Base-by-base conservation (phyloP, 2,113 vertebrate species). In the Percopsis transmontana region DNA sequence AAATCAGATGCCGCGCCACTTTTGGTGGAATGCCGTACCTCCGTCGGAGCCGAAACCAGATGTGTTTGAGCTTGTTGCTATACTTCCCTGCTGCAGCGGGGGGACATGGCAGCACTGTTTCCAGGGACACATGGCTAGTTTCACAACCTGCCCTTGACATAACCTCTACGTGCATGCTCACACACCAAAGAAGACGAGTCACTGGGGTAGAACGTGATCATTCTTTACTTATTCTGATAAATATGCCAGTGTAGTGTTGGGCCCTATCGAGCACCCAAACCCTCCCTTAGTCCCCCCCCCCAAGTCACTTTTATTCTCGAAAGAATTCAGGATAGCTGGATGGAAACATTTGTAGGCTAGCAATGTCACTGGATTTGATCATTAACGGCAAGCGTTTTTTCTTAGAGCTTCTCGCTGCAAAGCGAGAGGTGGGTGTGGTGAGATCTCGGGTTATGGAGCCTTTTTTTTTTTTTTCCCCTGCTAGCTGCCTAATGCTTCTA, bases 401-500 rank as follows among this genome's bases (percentile, higher is more conserved):
- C 68, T 71, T 70, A 51, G 74, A 52, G 59, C 57, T 61, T 83
- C 70, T 79, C 44, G 50, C 62, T 41, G 61, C 56, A 82, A 62
- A 66, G 52, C 7, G 47, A 51, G 68, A 65, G 67, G 62, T 73
- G 27, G 12, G 70, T 70, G 70, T 80, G 86, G 79, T 71, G 72
- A 81, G 72, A 62, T n/a, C 67, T 70, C 62, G 45, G 47, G 33
- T 63, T 33, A 40, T 79, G 68, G 79, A 71, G 66, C 58, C 56
- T 70, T 74, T 80, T 88, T 33, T 33, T 4, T 33, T 33, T 33
- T 33, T 33, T 33, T 33, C 27, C 27, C 81, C 84, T 84, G 80
- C 65, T 70, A 72, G 79, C 72, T 82, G 71, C 79, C 85, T 81
- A 86, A 80, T 48, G 62, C 74, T 70, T 56, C 62, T 74, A 44